Percentiles rank a stretch among this genome's conserved stretches.
Conservation (phyloP, 2,797 vertebrate species). For the Myotis planiceps region DNA sequence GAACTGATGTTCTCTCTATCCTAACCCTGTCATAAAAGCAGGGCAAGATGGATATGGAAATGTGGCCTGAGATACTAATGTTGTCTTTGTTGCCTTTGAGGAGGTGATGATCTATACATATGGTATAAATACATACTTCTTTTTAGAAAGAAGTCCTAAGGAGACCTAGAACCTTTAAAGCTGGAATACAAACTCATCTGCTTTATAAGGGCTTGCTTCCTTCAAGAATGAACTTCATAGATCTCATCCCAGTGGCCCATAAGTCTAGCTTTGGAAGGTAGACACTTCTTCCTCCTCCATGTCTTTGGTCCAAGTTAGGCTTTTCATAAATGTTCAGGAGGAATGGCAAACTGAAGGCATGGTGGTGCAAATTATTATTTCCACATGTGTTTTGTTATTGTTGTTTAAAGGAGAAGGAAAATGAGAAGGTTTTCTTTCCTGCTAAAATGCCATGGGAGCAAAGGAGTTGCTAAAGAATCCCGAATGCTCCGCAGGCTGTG, state of each 20-base stretch:
- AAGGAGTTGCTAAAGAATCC: conserved; percentile 29
- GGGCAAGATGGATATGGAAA: neutral
- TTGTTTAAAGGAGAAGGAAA: conserved; percentile 57
- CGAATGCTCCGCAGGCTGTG: neutral
- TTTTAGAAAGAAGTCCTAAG: conserved; percentile 12
- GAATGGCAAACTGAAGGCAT: conserved; percentile 61
- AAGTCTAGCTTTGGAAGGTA: conserved; percentile 25
- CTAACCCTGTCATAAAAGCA: neutral
- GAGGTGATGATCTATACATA: neutral
- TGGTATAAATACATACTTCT: neutral
- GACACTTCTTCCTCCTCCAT: neutral
- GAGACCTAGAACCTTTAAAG: neutral
- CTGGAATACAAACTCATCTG: neutral
- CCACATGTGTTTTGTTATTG: conserved; percentile 62
- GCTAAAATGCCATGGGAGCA: conserved; percentile 53
- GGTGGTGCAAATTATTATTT: conserved; percentile 64
- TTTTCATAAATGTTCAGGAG: conserved; percentile 63
- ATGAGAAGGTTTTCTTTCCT: conserved; percentile 22
- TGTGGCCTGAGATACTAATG: neutral
- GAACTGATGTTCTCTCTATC: neutral
- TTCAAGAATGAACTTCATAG: conserved; percentile 31
- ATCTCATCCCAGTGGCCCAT: conserved; percentile 9
- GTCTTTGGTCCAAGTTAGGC: neutral
- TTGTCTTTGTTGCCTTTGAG: neutral
- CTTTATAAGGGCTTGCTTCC: conserved; percentile 18